Evolutionary conservation across 2,888 invertebrate genomes (phyloP), one percentile per base, ranked within the genome.

Genomic region (Microplitis deprimator): DNA sequence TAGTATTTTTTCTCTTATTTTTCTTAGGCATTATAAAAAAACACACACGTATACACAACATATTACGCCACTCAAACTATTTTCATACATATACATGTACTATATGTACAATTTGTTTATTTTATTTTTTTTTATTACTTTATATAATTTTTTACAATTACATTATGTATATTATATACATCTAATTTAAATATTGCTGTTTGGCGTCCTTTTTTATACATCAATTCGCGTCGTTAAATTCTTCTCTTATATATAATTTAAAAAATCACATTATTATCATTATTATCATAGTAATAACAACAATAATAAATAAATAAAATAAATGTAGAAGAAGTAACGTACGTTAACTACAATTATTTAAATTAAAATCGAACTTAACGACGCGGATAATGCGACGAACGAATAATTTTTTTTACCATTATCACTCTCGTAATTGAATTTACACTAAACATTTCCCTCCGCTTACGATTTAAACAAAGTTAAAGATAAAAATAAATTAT

Each of bases 141-240:
- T 50, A 50, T 29, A 29, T 29, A 4, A 4, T 29, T 72, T 69
- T 62, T 73, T 76, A 76, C 78, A 79, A 79, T 78, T 83, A 84
- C 82, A 84, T 76, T 84, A 84, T 84, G 80, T 83, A 84, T 84
- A 84, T 72, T 88, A 87, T 89, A 84, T 88, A 88, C 87, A 89
- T 82, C 86, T 88, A 89, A 85, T 50, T 13, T 50, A 50, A 50
- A 50, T 89, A 89, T 89, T 89, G 88, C 89, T 88, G 85, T 88
- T 89, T 88, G 87, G 86, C 87, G 84, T 83, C 86, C 79, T 76
- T 39, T 16, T 40, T 10, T 29, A 77, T 68, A 41, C 59, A 62
- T 62, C 40, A 62, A 60, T 69, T 65, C 20, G 29, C 16, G 16
- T 65, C 20, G 13, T 64, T 67, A n/a, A 40, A 71, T 67, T 20